A percentile compares a stretch with the other conserved stretches of the same genome.
These are phyloP conservation scores for Lordiphosa fenestrarum DNA, from an alignment of 2,888 invertebrate genomes.

Conservation along the genomic window DNA sequence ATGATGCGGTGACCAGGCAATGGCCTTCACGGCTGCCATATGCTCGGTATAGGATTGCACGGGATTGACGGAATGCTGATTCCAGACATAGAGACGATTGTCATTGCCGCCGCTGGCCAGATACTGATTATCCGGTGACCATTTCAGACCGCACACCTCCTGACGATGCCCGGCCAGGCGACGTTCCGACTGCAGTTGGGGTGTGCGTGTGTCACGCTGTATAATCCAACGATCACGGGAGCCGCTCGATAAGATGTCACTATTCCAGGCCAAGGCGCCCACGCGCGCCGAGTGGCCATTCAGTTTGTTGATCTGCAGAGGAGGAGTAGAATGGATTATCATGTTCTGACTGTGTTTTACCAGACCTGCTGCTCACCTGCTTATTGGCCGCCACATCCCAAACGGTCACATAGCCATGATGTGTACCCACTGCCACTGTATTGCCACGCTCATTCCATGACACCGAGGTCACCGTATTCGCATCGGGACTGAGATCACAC, in stretches of 20 bases:
- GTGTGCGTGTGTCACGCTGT: conserved; percentile 95
- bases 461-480: conserved; percentile 98
- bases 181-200: conserved; percentile 88
- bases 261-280: conserved; percentile 98
- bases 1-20: conserved; percentile 99
- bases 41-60: conserved; percentile 97
- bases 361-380: conserved; percentile 82
- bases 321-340: background rate
- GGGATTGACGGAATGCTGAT: conserved; percentile 91
- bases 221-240: conserved; percentile 96
- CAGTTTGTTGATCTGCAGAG: conserved; percentile 88
- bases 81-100: conserved; percentile 83
- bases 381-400: conserved; percentile 98
- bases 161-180: conserved; percentile 95
- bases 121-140: conserved; percentile 98
- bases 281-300: conserved; percentile 95
- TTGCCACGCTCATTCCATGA: conserved; percentile 99
- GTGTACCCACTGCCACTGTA: conserved; percentile 98
- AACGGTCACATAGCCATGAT: conserved; percentile 97
- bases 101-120: conserved; percentile 99
- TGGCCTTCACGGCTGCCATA: conserved; percentile 98
- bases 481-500: conserved; percentile 96
- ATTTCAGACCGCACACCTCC: conserved; percentile 98
- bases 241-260: conserved; percentile 97
- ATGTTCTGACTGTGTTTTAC: background rate